Evolutionary conservation across 1,140 invertebrate species (phyloP).

Genomic region (Galendromus occidentalis): DNA sequence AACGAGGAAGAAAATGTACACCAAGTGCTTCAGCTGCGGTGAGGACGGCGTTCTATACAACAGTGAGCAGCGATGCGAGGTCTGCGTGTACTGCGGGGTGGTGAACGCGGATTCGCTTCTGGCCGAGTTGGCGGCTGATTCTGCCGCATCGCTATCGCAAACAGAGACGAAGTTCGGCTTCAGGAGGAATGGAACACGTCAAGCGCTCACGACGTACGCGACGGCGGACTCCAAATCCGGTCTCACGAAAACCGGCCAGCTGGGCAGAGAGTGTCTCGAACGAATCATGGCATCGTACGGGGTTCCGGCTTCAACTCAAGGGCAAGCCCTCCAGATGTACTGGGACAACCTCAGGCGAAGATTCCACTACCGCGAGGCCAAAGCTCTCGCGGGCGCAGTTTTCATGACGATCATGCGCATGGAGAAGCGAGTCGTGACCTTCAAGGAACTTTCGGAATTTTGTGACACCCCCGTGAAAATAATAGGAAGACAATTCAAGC

Average conservation of each 20-base stretch:
- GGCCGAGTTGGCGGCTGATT: too few species aligned
- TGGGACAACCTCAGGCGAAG: neutral
- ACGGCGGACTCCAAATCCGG: too few species aligned
- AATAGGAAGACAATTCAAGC: slow-evolving; percentile 2
- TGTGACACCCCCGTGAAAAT: neutral
- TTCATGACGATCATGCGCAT: neutral
- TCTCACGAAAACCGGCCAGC: too few species aligned
- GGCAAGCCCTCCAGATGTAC: neutral
- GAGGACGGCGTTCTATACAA: neutral
- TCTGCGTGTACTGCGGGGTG: neutral
- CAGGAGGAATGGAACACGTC: too few species aligned
- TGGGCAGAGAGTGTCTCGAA: too few species aligned
- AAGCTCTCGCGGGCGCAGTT: neutral
- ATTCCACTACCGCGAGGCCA: neutral
- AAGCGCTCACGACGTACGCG: too few species aligned
- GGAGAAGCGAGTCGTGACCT: neutral
- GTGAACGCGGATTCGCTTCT: neutral
- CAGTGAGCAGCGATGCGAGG: slow-evolving; percentile 1
- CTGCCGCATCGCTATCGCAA: too few species aligned
- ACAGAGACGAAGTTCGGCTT: too few species aligned
- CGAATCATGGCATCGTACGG: neutral
- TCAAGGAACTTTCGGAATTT: neutral
- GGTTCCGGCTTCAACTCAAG: neutral
- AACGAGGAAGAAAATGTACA: neutral
- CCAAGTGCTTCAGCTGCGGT: neutral